These are phyloP conservation scores for Poeciliopsis occidentalis DNA, from an alignment of 2,113 vertebrate species.

Conservation along the genomic window DNA sequence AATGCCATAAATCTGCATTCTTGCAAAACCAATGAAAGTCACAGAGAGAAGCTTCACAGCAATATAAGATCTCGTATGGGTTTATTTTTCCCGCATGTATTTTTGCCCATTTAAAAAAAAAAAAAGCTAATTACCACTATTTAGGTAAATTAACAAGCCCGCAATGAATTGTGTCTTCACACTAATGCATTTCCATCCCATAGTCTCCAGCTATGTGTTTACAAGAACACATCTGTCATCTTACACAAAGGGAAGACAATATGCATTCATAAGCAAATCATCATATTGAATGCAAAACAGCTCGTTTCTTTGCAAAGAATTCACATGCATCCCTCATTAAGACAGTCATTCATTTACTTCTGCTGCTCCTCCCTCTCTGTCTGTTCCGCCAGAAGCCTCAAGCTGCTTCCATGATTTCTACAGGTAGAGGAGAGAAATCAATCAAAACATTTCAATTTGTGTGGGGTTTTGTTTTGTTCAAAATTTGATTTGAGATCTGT, in stretches of 20 bases:
- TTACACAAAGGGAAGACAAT: slow-evolving; percentile 34
- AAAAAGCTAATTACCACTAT: not conserved
- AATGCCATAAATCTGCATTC: too few relatives aligned
- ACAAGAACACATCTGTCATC: slow-evolving; percentile 32
- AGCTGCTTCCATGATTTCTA: slow-evolving; percentile 26
- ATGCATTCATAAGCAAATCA: slow-evolving; percentile 40
- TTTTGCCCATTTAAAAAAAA: not conserved
- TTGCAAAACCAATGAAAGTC: not conserved
- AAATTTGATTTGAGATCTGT: not conserved
- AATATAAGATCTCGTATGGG: not conserved
- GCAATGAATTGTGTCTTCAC: slow-evolving; percentile 37
- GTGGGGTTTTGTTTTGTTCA: too few relatives aligned
- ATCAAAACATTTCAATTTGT: not conserved
- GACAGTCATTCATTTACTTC: slow-evolving; percentile 35
- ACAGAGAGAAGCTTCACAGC: not conserved
- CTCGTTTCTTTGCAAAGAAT: slow-evolving; percentile 25
- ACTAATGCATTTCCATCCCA: slow-evolving; percentile 3
- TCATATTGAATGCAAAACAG: slow-evolving; percentile 47
- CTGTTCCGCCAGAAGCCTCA: slow-evolving; percentile 23
- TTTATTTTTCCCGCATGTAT: not conserved
- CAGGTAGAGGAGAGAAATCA: slow-evolving; percentile 15
- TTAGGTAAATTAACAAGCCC: not conserved
- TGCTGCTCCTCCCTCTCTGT: slow-evolving; percentile 23
- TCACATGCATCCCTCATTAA: slow-evolving; percentile 49
- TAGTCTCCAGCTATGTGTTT: slow-evolving; percentile 24